These are phyloP conservation scores for Bombus waltoni DNA, from an alignment of 1,140 invertebrate species.

Conservation along the genomic window DNA sequence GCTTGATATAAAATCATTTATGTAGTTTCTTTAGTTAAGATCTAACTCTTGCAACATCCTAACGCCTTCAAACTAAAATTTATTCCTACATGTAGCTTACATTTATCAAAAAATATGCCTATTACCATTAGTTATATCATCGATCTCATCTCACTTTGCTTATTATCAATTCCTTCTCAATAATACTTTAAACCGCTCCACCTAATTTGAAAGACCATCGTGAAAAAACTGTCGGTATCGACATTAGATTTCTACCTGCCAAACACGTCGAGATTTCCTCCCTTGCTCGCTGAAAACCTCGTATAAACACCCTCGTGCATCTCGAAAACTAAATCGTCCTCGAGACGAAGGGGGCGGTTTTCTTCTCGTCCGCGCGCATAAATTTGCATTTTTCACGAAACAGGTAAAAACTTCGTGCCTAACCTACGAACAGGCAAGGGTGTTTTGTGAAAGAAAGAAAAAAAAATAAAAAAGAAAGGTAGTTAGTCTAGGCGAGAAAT, in stretches of 20 bases:
- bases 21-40: no score
- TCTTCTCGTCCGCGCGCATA: conserved; percentile 43
- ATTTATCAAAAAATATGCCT: no score
- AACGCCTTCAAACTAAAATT: no score
- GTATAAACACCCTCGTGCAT: background rate
- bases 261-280: background rate
- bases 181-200: no score
- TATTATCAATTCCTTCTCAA: no score
- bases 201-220: no score
- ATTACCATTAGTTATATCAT: no score
- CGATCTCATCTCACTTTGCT: no score
- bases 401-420: conserved; percentile 25
- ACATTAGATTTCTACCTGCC: conserved; percentile 47
- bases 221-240: conserved; percentile 30
- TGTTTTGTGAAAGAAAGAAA: background rate
- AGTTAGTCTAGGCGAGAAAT: conserved; percentile 56
- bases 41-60: no score
- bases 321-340: conserved; percentile 22
- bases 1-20: no score
- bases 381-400: conserved; percentile 66
- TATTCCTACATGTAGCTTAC: no score
- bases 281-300: conserved; percentile 30
- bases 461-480: conserved; percentile 28
- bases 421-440: background rate
- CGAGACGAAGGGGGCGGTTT: background rate